A percentile compares a stretch with the other conserved stretches of the same genome.
Evolutionary conservation across 2,797 vertebrate species (phyloP).

Genomic region (Pempheris klunzingeri): DNA sequence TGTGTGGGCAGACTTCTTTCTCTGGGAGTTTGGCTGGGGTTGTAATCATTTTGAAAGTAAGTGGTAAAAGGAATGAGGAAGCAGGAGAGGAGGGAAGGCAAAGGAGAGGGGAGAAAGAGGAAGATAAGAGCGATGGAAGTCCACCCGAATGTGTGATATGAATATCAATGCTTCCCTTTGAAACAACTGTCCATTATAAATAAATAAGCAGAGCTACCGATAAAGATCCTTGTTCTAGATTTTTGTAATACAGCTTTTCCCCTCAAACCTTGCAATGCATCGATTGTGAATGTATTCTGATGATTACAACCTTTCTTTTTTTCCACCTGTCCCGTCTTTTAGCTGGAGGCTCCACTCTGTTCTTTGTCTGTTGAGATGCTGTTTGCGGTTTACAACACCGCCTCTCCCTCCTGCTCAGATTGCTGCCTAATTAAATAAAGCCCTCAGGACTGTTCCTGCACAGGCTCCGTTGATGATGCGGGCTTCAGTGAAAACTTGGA

Average conservation of each 20-base stretch:
- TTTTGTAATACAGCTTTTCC: conserved; percentile 54
- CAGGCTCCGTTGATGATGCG: conserved; percentile 19
- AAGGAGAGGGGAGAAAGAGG: conserved; percentile 45
- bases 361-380: conserved; percentile 31
- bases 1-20: conserved; percentile 82
- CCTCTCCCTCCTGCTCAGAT: conserved; percentile 28
- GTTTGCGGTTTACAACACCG: conserved; percentile 24
- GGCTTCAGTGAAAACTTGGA: background rate
- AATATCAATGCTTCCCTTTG: conserved; percentile 80
- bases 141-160: conserved; percentile 56
- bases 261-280: conserved; percentile 59
- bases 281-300: conserved; percentile 42
- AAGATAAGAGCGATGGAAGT: conserved; percentile 77
- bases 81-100: conserved; percentile 32
- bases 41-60: conserved; percentile 79
- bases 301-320: conserved; percentile 32
- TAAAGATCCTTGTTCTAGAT: conserved; percentile 65
- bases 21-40: conserved; percentile 71
- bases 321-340: conserved; percentile 21
- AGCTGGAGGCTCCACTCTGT: background rate
- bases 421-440: conserved; percentile 57
- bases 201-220: conserved; percentile 74
- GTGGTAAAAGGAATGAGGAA: conserved; percentile 67
- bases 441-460: conserved; percentile 38
- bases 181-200: conserved; percentile 77